Conservation (phyloP, 2,797 vertebrate genomes). For the Lutjanus argentimaculatus region DNA sequence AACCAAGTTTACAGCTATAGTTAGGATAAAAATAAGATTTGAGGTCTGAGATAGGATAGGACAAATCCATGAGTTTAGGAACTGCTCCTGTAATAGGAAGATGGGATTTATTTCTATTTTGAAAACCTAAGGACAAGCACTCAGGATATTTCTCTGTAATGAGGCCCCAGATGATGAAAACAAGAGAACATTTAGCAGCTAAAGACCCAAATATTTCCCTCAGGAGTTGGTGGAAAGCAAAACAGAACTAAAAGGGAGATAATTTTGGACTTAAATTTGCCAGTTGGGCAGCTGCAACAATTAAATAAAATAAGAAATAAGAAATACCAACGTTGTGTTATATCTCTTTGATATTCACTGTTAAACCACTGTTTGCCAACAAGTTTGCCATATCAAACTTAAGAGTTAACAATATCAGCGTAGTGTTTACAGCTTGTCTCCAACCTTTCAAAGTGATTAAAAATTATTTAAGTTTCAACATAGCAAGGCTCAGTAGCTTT, state of each 20-base stretch:
- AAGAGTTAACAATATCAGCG: not conserved
- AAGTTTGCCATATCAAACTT: not conserved
- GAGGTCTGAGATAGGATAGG: no score
- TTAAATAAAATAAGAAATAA: not conserved
- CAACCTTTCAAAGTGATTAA: not conserved
- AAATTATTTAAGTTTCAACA: no score
- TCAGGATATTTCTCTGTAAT: no score
- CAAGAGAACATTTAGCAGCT: not conserved
- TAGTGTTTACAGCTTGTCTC: not conserved
- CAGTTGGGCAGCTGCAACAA: not conserved
- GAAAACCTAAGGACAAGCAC: no score
- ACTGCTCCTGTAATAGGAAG: no score
- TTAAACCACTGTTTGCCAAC: no score
- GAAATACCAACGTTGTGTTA: not conserved
- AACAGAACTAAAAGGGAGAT: not conserved
- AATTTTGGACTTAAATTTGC: not conserved
- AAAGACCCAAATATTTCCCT: not conserved
- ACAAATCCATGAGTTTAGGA: no score
- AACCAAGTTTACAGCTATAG: no score
- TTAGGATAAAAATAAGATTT: no score
- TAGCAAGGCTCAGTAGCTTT: no score
- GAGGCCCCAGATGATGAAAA: not conserved
- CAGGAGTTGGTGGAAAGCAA: not conserved
- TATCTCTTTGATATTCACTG: not conserved
- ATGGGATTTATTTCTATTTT: no score